A percentile compares a stretch with the other conserved stretches of the same genome.
Evolutionary conservation across 2,888 invertebrate genomes (phyloP).

Genomic region (Camptogramma bilineatum): DNA sequence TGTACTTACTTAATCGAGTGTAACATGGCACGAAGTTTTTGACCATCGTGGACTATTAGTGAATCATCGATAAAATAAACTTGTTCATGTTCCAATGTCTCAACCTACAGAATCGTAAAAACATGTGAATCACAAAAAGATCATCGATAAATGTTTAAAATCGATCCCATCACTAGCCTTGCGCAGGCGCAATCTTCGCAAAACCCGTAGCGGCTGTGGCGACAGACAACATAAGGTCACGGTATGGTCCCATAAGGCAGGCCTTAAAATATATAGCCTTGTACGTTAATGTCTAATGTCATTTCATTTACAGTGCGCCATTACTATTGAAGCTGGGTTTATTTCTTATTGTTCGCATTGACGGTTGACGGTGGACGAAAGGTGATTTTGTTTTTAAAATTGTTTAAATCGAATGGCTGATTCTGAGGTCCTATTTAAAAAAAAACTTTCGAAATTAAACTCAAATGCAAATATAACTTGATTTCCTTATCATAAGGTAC

Average conservation of each 20-base stretch:
- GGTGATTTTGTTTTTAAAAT: neutral
- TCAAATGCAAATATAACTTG: too few species aligned
- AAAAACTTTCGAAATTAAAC: too few species aligned
- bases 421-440: neutral
- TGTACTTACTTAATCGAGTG: too few species aligned
- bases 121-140: neutral
- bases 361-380: constrained; percentile 1
- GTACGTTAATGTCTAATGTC: constrained; percentile 79
- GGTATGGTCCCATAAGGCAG: constrained; percentile 72
- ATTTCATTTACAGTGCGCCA: constrained; percentile 72
- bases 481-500: too few species aligned
- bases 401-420: neutral
- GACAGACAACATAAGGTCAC: constrained; percentile 82
- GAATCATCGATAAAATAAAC: too few species aligned
- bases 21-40: too few species aligned
- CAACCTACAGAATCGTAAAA: too few species aligned
- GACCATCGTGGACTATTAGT: too few species aligned
- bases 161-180: constrained; percentile 44
- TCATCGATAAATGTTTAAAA: constrained; percentile 32
- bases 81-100: too few species aligned
- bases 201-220: constrained; percentile 73
- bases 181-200: constrained; percentile 72
- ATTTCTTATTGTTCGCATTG: constrained; percentile 45
- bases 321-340: constrained; percentile 50
- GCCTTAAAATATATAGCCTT: constrained; percentile 79